Evolutionary conservation across 1,140 invertebrate species (phyloP).

Genomic region (Ruditapes philippinarum): DNA sequence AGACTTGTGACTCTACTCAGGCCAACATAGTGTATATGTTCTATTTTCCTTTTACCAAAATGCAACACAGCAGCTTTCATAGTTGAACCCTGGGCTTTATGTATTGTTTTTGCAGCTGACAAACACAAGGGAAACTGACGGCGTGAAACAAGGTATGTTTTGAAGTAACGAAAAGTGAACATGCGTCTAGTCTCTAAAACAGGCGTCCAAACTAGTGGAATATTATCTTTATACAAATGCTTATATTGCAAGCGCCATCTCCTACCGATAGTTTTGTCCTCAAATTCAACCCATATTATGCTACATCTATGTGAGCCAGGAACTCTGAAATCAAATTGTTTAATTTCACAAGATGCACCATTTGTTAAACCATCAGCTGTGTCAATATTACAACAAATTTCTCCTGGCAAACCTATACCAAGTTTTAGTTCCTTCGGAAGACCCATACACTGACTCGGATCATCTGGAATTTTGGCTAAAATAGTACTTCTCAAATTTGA

Average conservation of each 20-base stretch:
- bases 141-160: background rate
- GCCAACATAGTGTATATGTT: slow-evolving; percentile 43
- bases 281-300: slow-evolving; percentile 41
- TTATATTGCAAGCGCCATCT: background rate
- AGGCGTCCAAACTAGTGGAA: background rate
- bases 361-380: slow-evolving; percentile 32
- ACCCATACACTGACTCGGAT: background rate
- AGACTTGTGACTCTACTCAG: slow-evolving; percentile 27
- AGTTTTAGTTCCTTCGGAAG: background rate
- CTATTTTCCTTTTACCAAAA: slow-evolving; percentile 5
- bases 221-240: slow-evolving; percentile 1
- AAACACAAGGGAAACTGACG: background rate
- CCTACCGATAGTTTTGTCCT: background rate
- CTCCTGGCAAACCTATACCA: slow-evolving; percentile 13
- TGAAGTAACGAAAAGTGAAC: background rate
- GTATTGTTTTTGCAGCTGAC: slow-evolving; percentile 1
- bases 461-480: background rate
- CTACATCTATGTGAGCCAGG: background rate
- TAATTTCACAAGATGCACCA: slow-evolving; percentile 23
- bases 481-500: background rate
- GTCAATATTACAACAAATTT: slow-evolving; percentile 29
- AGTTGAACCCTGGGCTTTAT: slow-evolving; percentile 27
- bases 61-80: background rate
- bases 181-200: background rate
- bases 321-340: slow-evolving; percentile 36